Evolutionary conservation across 2,113 vertebrate species (phyloP).

Genomic region (Gobius niger): DNA sequence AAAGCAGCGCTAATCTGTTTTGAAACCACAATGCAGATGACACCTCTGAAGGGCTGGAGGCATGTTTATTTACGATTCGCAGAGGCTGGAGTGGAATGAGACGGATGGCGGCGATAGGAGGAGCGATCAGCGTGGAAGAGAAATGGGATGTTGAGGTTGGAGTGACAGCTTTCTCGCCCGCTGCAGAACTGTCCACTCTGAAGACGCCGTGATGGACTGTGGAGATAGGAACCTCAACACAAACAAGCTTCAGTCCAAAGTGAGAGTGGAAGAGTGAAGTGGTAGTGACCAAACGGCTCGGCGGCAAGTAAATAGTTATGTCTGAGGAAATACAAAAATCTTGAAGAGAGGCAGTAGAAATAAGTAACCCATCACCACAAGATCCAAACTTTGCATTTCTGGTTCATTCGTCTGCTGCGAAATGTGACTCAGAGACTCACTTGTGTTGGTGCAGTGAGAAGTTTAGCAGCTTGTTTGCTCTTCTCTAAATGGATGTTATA

Average conservation of each 20-base stretch:
- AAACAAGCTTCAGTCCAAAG: neutral
- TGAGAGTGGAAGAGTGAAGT: neutral
- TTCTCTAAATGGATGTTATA: too few relatives aligned
- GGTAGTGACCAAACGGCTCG: too few relatives aligned
- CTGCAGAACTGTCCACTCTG: constrained; percentile 20
- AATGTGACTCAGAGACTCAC: too few relatives aligned
- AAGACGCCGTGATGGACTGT: neutral
- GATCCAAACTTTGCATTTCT: too few relatives aligned
- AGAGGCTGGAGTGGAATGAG: neutral
- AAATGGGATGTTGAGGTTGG: constrained; percentile 21
- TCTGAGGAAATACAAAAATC: too few relatives aligned
- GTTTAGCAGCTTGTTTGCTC: too few relatives aligned
- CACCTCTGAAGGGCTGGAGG: constrained; percentile 6
- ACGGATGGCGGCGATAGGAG: constrained; percentile 25
- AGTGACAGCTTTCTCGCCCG: constrained; percentile 4
- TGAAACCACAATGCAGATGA: constrained; percentile 13
- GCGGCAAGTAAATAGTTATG: too few relatives aligned
- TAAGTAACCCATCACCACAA: too few relatives aligned
- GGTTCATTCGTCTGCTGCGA: too few relatives aligned
- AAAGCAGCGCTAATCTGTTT: too few relatives aligned
- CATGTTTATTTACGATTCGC: constrained; percentile 50
- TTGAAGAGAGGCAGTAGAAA: too few relatives aligned
- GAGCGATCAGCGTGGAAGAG: constrained; percentile 37
- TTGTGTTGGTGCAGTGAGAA: too few relatives aligned
- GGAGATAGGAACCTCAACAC: neutral